A percentile compares a stretch with the other conserved stretches of the same genome.
These are phyloP conservation scores for Pocota personata DNA, from an alignment of 2,888 invertebrate species.

Conservation along the genomic window DNA sequence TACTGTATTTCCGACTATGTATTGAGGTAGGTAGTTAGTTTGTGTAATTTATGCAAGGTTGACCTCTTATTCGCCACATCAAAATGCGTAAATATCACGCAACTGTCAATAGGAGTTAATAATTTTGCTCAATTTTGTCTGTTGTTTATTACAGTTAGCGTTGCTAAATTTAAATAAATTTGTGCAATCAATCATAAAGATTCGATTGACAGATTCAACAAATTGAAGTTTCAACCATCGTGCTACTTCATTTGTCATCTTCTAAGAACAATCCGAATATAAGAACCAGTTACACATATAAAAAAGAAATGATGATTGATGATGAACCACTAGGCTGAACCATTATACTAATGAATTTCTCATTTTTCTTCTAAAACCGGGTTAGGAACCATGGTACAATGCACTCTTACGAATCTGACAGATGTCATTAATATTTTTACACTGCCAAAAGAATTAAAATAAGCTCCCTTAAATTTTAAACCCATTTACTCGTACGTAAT, in stretches of 20 bases:
- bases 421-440: background rate
- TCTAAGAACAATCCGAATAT: background rate
- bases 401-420: background rate
- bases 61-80: background rate
- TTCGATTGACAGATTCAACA: slow-evolving; percentile 3
- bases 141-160: background rate
- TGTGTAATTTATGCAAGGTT: background rate
- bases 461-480: background rate
- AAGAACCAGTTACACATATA: background rate
- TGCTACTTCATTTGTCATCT: background rate
- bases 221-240: background rate
- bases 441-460: background rate
- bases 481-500: too few relatives aligned
- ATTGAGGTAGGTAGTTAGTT: background rate
- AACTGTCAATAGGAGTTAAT: background rate
- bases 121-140: background rate
- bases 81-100: background rate
- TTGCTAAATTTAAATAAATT: background rate
- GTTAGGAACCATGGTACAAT: too few relatives aligned
- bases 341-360: background rate
- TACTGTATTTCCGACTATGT: background rate
- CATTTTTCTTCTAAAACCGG: too few relatives aligned
- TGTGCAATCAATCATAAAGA: background rate
- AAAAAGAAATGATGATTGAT: background rate
- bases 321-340: background rate